Evolutionary conservation across 1,140 invertebrate genomes (phyloP).

Genomic region (Drosophila punjabiensis): DNA sequence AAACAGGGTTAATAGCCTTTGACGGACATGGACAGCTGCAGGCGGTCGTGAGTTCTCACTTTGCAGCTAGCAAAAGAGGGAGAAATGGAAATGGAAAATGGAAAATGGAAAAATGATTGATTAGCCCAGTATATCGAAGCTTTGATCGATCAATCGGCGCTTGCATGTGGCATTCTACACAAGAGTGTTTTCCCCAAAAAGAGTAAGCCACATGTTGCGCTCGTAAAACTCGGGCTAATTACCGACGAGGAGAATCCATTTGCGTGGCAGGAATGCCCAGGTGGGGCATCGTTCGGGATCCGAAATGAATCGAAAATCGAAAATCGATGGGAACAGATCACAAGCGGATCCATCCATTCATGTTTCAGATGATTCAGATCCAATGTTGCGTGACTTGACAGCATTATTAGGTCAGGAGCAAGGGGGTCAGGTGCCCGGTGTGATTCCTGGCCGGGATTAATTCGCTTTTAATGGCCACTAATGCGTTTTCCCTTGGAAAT

Average conservation of each 20-base stretch:
- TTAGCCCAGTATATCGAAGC: conserved; percentile 54
- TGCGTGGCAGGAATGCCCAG: conserved; percentile 5
- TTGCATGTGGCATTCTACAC: conserved; percentile 43
- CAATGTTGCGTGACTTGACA: conserved; percentile 64
- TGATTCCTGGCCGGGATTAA: conserved; percentile 39
- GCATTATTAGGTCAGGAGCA: conserved; percentile 64
- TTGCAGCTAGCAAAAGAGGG: conserved; percentile 22
- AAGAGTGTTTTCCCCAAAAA: no score
- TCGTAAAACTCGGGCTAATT: conserved; percentile 54
- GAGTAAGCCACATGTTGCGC: conserved; percentile 34
- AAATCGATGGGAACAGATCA: conserved; percentile 18
- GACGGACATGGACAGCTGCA: conserved; percentile 61
- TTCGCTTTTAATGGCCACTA: conserved; percentile 72
- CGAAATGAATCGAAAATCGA: conserved; percentile 14
- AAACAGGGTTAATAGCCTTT: conserved; percentile 81
- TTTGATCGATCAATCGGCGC: conserved; percentile 83
- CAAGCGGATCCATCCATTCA: conserved; percentile 32
- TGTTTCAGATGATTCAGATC: conserved; percentile 2
- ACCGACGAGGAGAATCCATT: conserved; percentile 20
- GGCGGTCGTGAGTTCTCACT: conserved; percentile 82
- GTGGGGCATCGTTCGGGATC: background rate
- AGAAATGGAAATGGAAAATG: conserved; percentile 24
- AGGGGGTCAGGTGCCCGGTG: conserved; percentile 18
- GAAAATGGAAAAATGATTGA: conserved; percentile 77
- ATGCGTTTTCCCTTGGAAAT: conserved; percentile 61